Evolutionary conservation across 2,113 vertebrate genomes (phyloP).

Genomic region (Ceyx cyanopectus): DNA sequence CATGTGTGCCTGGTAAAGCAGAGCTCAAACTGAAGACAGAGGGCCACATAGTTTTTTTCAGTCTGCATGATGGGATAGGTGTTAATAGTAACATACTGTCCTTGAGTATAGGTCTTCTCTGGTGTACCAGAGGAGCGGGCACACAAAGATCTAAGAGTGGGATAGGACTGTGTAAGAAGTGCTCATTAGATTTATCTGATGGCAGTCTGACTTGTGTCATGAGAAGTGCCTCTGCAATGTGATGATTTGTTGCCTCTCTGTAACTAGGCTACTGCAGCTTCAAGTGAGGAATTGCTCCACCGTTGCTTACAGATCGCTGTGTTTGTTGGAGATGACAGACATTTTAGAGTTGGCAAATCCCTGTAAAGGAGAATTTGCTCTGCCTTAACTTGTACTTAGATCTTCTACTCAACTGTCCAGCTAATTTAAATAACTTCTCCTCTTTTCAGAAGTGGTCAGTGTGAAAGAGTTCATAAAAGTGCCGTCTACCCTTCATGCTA

Average conservation of each 20-base stretch:
- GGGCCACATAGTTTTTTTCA: background rate
- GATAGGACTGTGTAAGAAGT: background rate
- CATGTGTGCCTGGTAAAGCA: background rate
- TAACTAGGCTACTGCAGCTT: background rate
- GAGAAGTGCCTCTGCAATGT: background rate
- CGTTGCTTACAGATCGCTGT: background rate
- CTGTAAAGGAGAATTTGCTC: background rate
- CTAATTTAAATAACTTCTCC: background rate
- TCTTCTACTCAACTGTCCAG: background rate
- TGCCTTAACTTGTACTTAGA: background rate
- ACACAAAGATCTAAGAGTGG: background rate
- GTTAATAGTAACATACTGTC: background rate
- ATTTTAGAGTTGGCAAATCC: background rate
- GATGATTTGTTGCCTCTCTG: background rate
- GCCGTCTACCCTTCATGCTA: background rate
- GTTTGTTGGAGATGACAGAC: background rate
- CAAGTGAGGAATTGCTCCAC: rapidly evolving
- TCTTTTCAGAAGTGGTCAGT: background rate
- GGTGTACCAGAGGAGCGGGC: background rate
- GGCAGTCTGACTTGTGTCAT: background rate
- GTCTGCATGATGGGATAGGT: background rate
- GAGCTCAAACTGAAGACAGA: background rate
- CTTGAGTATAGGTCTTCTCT: background rate
- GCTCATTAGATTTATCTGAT: background rate
- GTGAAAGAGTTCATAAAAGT: background rate